Conservation (phyloP, 2,797 vertebrate species). For the Tarsius wallacei region DNA sequence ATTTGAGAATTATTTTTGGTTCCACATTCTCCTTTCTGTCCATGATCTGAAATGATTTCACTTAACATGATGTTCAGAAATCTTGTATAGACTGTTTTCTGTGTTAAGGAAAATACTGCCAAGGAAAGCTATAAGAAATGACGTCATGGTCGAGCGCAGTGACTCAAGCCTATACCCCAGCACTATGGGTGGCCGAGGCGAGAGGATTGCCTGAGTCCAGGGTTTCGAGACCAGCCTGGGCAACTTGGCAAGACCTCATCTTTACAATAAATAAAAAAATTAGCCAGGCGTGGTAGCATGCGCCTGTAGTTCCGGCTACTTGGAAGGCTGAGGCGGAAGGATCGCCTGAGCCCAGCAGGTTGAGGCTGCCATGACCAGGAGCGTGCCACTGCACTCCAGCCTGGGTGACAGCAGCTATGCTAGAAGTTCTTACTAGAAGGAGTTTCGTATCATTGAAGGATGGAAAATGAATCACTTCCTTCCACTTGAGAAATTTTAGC, state of each 20-base stretch:
- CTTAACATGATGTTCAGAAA: neutral
- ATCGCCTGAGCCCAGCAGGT: too few relatives aligned
- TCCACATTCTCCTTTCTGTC: neutral
- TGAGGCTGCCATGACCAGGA: too few relatives aligned
- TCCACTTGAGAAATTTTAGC: slow-evolving; percentile 2
- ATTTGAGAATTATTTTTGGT: neutral
- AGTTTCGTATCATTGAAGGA: neutral
- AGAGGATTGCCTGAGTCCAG: too few relatives aligned
- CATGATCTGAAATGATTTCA: neutral
- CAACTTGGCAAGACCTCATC: too few relatives aligned
- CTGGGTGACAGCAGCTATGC: neutral
- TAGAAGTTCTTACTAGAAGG: neutral
- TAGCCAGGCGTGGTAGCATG: too few relatives aligned
- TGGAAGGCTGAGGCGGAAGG: too few relatives aligned
- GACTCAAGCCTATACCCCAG: too few relatives aligned
- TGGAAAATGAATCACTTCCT: slow-evolving; percentile 3
- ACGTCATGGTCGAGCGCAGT: neutral
- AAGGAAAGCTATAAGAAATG: neutral
- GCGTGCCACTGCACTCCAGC: too few relatives aligned
- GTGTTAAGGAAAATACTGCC: neutral
- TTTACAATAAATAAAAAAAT: too few relatives aligned
- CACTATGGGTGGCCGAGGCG: too few relatives aligned
- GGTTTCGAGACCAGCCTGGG: too few relatives aligned
- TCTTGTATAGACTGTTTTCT: neutral
- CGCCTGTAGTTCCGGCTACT: too few relatives aligned